Percentiles rank a stretch among this genome's conserved stretches.
Conservation (phyloP, 2,113 vertebrate genomes). For the Dissostichus mawsoni region DNA sequence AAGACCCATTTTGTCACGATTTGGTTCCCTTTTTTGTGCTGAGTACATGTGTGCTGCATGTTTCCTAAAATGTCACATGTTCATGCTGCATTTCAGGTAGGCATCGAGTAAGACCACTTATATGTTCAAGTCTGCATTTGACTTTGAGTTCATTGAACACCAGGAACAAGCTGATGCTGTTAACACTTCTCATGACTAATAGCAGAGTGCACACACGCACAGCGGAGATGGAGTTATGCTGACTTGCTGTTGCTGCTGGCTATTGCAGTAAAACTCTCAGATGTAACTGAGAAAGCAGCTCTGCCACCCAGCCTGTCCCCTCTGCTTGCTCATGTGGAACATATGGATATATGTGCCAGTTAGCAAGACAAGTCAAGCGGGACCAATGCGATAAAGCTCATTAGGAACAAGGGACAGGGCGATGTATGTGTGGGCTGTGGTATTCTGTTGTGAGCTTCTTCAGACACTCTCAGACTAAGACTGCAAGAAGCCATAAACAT, state of each 20-base stretch:
- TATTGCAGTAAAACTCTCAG: conserved; percentile 72
- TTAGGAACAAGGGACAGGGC: conserved; percentile 74
- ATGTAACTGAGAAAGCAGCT: conserved; percentile 81
- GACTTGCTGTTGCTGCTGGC: conserved; percentile 78
- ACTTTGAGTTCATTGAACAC: conserved; percentile 47
- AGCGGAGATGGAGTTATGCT: conserved; percentile 61
- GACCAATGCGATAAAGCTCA: conserved; percentile 81
- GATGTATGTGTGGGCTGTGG: conserved; percentile 69
- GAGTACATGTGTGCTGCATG: background rate
- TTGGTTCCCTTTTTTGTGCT: background rate
- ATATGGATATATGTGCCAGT: conserved; percentile 83
- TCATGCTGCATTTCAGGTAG: background rate
- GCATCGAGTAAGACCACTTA: background rate
- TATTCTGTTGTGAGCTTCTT: conserved; percentile 53
- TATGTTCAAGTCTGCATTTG: background rate
- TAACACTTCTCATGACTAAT: conserved; percentile 66
- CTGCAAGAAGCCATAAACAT: conserved; percentile 31
- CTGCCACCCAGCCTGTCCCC: conserved; percentile 75
- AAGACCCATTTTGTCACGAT: background rate
- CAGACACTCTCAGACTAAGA: conserved; percentile 20
- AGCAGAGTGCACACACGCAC: conserved; percentile 28
- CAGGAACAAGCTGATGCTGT: conserved; percentile 33
- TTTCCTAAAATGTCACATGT: conserved; percentile 4
- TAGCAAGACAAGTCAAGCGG: conserved; percentile 81
- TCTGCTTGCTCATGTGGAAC: conserved; percentile 80